A percentile compares a stretch with the other conserved stretches of the same genome.
phyloP scores from a whole-genome alignment of 2,113 vertebrate genomes.

The Xenus cinereus region DNA sequence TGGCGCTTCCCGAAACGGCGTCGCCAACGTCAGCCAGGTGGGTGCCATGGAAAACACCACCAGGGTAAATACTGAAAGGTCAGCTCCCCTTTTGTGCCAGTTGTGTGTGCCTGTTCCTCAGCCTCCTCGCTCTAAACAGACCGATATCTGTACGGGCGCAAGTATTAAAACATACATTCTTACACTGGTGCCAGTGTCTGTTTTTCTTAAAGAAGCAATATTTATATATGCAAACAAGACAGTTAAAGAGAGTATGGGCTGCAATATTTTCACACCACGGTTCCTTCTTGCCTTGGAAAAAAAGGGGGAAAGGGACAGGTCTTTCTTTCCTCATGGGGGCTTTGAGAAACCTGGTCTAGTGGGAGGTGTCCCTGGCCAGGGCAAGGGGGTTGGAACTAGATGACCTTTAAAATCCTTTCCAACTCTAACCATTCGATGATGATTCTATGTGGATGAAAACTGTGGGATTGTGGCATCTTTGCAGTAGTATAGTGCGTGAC shows the following conservation, averaged over 20 bases:
- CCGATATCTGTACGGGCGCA: conserved; percentile 31
- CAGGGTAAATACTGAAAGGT: conserved; percentile 56
- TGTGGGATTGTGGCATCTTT: neutral
- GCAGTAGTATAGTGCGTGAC: neutral
- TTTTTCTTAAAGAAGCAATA: conserved; percentile 32
- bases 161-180: conserved; percentile 39
- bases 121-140: conserved; percentile 19
- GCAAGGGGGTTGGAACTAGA: too few species aligned
- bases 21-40: conserved; percentile 46
- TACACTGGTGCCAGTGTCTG: conserved; percentile 20
- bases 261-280: neutral
- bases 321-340: neutral
- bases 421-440: neutral
- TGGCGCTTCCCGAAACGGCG: neutral
- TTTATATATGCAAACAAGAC: conserved; percentile 50
- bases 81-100: conserved; percentile 60
- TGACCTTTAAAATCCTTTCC: too few species aligned
- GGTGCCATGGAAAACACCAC: conserved; percentile 60
- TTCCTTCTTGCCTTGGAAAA: neutral
- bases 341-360: neutral
- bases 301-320: neutral
- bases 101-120: conserved; percentile 16
- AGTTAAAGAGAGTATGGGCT: neutral
- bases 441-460: neutral
- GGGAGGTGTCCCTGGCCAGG: too few species aligned